Evolutionary conservation across 2,797 vertebrate genomes (phyloP), one percentile per base, ranked within the genome.

Genomic region (Tragelaphus oryx): DNA sequence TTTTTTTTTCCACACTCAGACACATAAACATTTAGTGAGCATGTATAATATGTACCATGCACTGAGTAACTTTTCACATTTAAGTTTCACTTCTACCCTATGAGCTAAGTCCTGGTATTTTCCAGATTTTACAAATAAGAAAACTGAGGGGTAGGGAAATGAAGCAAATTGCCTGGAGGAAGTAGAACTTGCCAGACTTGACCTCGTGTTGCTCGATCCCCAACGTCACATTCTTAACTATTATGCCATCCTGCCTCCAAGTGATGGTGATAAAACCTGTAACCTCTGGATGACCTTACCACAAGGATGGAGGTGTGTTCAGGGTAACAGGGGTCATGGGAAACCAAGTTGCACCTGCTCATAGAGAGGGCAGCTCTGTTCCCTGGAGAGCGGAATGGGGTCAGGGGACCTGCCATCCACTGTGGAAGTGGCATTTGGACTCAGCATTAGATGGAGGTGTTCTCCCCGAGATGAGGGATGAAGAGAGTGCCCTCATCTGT

Each of bases 221-320:
- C n/a, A 55, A 87, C 3, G 10, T 9, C 26, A 26, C 1, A 24
- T 16, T 85, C 16, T 82, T 60, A 26, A 48, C 81, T 37, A 0
- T 44, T 13, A 74, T 1, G 30, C 28, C n/a, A 74, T 20, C 46
- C 26, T 82, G 44, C 60, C 46, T 76, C 22, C 57, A 26, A 41
- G 30, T 30, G 57, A 55, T 1, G 0, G 8, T 20, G 46, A 50
- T 22, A 5, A 0, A 17, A 6, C 11, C 30, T 1, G 3, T 59
- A 12, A 6, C 9, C 83, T 44, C 37, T 33, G 28, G 33, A 28
- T 50, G 46, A 14, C 57, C 71, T 75, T 87, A 12, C 2, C 8
- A 1, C 0, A 0, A 59, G 33, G 50, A 76, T 13, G 4, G 26
- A 74, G 3, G 3, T 7, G 4, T 62, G 59, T 59, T 33, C 1